phyloP scores from a whole-genome alignment of 2,888 invertebrate species.

The Mesorhabditis belari region DNA sequence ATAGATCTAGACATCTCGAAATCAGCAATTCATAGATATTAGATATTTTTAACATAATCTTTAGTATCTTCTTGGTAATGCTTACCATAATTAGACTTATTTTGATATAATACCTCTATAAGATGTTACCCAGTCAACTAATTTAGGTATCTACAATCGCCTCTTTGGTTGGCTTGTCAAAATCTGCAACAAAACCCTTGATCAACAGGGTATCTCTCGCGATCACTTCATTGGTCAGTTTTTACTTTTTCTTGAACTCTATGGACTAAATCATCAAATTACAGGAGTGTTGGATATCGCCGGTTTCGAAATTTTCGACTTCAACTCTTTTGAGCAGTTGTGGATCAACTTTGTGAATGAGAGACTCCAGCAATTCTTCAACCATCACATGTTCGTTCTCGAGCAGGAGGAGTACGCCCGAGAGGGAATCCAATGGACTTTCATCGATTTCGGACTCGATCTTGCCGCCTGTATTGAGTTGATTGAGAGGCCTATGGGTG shows the following conservation, averaged over 20 bases:
- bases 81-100: too few species aligned
- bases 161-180: slow-evolving; percentile 58
- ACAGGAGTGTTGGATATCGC: slow-evolving; percentile 99
- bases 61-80: too few species aligned
- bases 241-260: too few species aligned
- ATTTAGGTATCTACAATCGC: slow-evolving; percentile 54
- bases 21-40: too few species aligned
- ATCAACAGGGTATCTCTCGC: slow-evolving; percentile 74
- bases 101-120: too few species aligned
- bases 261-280: too few species aligned
- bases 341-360: slow-evolving; percentile 99
- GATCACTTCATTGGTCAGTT: slow-evolving; percentile 90
- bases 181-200: slow-evolving; percentile 57
- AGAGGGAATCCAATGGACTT: slow-evolving; percentile 81
- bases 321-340: slow-evolving; percentile 94
- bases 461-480: slow-evolving; percentile 90
- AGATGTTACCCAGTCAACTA: too few species aligned
- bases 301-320: slow-evolving; percentile 99
- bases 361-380: slow-evolving; percentile 96
- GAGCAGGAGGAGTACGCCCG: slow-evolving; percentile 76
- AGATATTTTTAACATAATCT: too few species aligned
- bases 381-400: slow-evolving; percentile 94
- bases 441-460: slow-evolving; percentile 98
- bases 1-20: too few species aligned
- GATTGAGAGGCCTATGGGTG: slow-evolving; percentile 71